Evolutionary conservation across 1,140 invertebrate species (phyloP).

Genomic region (Zaprionus ghesquierei): DNA sequence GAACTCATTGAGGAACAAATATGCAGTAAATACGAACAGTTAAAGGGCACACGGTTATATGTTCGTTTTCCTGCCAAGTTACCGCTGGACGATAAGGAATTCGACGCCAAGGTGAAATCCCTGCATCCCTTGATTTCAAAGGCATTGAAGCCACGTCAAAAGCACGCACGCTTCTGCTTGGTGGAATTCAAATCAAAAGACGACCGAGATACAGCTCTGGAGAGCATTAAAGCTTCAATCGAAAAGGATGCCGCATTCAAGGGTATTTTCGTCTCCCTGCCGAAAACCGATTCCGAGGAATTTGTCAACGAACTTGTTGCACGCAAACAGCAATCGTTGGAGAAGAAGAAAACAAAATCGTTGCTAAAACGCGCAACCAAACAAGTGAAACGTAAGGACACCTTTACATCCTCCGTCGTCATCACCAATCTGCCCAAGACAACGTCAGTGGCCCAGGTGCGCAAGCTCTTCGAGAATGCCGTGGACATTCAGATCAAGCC

Average conservation of each 20-base stretch:
- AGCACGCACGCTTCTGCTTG: slow-evolving; percentile 72
- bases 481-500: slow-evolving; percentile 76
- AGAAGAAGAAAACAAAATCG: slow-evolving; percentile 61
- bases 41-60: slow-evolving; percentile 67
- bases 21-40: slow-evolving; percentile 62
- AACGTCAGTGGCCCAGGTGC: slow-evolving; percentile 53
- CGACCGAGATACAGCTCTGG: slow-evolving; percentile 56
- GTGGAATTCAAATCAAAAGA: slow-evolving; percentile 60
- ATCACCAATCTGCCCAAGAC: slow-evolving; percentile 73
- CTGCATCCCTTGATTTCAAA: slow-evolving; percentile 61
- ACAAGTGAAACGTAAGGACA: slow-evolving; percentile 41
- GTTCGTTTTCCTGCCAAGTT: slow-evolving; percentile 71
- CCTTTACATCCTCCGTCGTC: slow-evolving; percentile 68
- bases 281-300: slow-evolving; percentile 70
- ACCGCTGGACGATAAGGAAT: slow-evolving; percentile 57
- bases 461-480: slow-evolving; percentile 63
- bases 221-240: slow-evolving; percentile 44
- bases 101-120: slow-evolving; percentile 49
- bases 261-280: slow-evolving; percentile 56
- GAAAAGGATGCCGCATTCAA: slow-evolving; percentile 42
- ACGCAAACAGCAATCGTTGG: slow-evolving; percentile 61
- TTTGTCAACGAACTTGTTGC: slow-evolving; percentile 68
- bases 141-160: slow-evolving; percentile 67
- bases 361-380: slow-evolving; percentile 61
- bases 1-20: slow-evolving; percentile 60